Evolutionary conservation across 2,113 vertebrate genomes (phyloP).

Genomic region (Melanostigma gelatinosum): DNA sequence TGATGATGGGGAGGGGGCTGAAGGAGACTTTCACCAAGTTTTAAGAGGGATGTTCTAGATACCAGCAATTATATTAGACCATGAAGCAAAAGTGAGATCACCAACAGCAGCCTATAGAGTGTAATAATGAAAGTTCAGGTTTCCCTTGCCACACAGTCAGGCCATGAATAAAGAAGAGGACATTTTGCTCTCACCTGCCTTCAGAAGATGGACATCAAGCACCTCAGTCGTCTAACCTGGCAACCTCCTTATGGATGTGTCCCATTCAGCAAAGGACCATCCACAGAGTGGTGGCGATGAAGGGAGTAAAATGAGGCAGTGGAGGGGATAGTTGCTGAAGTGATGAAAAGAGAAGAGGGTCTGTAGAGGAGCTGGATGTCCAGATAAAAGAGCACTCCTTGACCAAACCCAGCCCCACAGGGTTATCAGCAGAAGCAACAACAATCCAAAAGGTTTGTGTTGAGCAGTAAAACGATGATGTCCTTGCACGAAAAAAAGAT

Average conservation of each 20-base stretch:
- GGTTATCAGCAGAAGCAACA: conserved; percentile 45
- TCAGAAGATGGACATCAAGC: conserved; percentile 79
- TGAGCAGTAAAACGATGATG: conserved; percentile 2
- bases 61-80: neutral
- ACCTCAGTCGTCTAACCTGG: conserved; percentile 77
- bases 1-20: no score
- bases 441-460: conserved; percentile 45
- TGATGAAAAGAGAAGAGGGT: conserved; percentile 17
- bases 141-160: neutral
- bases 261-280: conserved; percentile 80
- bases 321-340: neutral
- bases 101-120: neutral
- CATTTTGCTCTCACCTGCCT: conserved; percentile 77
- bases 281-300: conserved; percentile 58
- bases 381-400: conserved; percentile 32
- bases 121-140: neutral
- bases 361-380: conserved; percentile 24
- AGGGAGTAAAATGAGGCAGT: conserved; percentile 25
- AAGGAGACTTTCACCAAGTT: neutral
- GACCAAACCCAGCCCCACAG: conserved; percentile 46
- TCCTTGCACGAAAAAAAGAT: conserved; percentile 16
- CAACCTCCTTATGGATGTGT: conserved; percentile 65
- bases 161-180: conserved; percentile 9
- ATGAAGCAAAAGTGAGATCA: neutral
- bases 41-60: neutral